A percentile compares a stretch with the other conserved stretches of the same genome.
phyloP scores from a whole-genome alignment of 2,888 invertebrate species.

The Tanypteryx hageni region DNA sequence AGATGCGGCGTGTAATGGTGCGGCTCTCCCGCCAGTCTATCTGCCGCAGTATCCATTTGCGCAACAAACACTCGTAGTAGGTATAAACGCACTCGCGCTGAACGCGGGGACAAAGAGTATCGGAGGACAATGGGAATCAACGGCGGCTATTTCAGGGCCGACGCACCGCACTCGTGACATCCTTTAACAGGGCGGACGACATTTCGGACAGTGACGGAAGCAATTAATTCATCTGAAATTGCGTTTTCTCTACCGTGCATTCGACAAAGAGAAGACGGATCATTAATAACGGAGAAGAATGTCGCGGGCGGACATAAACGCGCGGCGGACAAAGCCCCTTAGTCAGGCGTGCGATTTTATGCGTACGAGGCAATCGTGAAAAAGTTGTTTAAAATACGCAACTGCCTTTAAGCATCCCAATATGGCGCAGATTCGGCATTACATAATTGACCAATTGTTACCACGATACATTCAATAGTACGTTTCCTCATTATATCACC shows the following conservation, averaged over 20 bases:
- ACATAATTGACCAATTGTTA: no score
- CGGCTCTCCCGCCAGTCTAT: not conserved
- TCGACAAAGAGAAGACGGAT: conserved; percentile 38
- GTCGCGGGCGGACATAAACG: no score
- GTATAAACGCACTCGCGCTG: not conserved
- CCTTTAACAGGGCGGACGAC: conserved; percentile 28
- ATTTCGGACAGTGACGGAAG: conserved; percentile 44
- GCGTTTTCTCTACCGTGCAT: conserved; percentile 11
- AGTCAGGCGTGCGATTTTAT: no score
- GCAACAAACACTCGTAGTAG: not conserved
- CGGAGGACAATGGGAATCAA: conserved; percentile 7
- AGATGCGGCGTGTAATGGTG: not conserved
- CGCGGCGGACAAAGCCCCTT: no score
- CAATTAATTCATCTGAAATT: conserved; percentile 56
- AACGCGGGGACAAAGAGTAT: conserved; percentile 25
- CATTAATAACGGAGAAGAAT: not conserved
- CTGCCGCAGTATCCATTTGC: conserved; percentile 30
- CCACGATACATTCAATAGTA: no score
- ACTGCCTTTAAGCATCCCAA: no score
- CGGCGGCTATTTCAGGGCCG: not conserved
- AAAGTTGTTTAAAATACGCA: no score
- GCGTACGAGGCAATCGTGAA: no score
- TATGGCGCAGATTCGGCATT: no score
- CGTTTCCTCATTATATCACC: no score
- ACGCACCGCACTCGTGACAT: conserved; percentile 40